A percentile compares a stretch with the other conserved stretches of the same genome.
These are phyloP conservation scores for Orchesella flavescens DNA, from an alignment of 2,888 invertebrate species.

Conservation along the genomic window DNA sequence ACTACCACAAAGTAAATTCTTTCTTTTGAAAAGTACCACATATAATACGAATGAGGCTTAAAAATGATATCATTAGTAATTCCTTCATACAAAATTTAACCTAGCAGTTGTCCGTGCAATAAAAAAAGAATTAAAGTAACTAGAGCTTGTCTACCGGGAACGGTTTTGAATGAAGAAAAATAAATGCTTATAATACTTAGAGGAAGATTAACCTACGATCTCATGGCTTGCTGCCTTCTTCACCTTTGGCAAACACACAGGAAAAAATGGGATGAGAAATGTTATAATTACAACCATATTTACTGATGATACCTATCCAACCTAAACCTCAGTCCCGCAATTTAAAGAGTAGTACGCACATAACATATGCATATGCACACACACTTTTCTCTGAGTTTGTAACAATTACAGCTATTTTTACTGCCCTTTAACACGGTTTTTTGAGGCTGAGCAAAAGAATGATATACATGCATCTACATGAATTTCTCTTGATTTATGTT, in stretches of 20 bases:
- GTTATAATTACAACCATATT: slow-evolving; percentile 14
- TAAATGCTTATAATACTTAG: not conserved
- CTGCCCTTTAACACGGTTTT: slow-evolving; percentile 44
- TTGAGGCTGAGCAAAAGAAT: not conserved
- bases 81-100: not conserved
- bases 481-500: slow-evolving; percentile 6
- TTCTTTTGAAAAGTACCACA: not conserved
- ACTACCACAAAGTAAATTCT: not conserved
- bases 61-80: not conserved
- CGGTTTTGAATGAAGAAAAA: slow-evolving; percentile 24
- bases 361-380: not conserved
- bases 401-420: slow-evolving; percentile 53
- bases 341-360: not conserved
- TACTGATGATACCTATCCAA: not conserved
- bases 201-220: slow-evolving; percentile 40
- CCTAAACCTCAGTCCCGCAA: slow-evolving; percentile 8
- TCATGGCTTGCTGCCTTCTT: slow-evolving; percentile 48
- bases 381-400: not conserved
- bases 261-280: slow-evolving; percentile 27
- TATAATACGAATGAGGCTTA: not conserved
- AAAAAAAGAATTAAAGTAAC: slow-evolving; percentile 52
- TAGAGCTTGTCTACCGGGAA: slow-evolving; percentile 57
- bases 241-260: slow-evolving; percentile 41
- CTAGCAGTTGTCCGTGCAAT: slow-evolving; percentile 1
- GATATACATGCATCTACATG: not conserved